Evolutionary conservation across 2,888 invertebrate species (phyloP).

Genomic region (Xestia c-nigrum): DNA sequence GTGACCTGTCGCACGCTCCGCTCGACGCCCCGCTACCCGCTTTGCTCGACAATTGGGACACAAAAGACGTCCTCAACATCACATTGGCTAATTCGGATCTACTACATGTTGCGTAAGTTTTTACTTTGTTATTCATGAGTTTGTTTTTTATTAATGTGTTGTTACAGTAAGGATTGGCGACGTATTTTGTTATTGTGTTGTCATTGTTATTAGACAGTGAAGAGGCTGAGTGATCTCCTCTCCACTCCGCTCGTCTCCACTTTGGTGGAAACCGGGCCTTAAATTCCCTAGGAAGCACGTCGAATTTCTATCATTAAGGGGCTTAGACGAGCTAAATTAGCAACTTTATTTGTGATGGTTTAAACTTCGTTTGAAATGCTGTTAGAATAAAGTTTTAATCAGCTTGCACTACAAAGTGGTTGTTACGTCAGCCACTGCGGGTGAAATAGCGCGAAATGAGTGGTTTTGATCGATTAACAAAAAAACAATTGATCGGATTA

Average conservation of each 20-base stretch:
- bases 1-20: conserved; percentile 79
- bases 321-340: no score
- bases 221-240: neutral
- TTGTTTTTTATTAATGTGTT: conserved; percentile 19
- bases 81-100: conserved; percentile 86
- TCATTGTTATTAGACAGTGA: neutral
- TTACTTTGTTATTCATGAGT: conserved; percentile 37
- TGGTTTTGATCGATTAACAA: no score
- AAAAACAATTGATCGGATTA: no score
- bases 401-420: no score
- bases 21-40: conserved; percentile 83
- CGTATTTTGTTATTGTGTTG: neutral
- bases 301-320: neutral
- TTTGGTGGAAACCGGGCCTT: no score
- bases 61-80: conserved; percentile 84
- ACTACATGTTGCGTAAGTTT: conserved; percentile 86
- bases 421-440: no score
- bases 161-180: neutral
- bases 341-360: no score
- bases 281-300: neutral
- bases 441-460: no score
- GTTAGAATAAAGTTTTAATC: no score
- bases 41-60: conserved; percentile 84
- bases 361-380: no score
- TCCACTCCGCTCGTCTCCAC: no score